A percentile compares a stretch with the other conserved stretches of the same genome.
phyloP scores from a whole-genome alignment of 2,888 invertebrate species.

The Sialis lutaria region DNA sequence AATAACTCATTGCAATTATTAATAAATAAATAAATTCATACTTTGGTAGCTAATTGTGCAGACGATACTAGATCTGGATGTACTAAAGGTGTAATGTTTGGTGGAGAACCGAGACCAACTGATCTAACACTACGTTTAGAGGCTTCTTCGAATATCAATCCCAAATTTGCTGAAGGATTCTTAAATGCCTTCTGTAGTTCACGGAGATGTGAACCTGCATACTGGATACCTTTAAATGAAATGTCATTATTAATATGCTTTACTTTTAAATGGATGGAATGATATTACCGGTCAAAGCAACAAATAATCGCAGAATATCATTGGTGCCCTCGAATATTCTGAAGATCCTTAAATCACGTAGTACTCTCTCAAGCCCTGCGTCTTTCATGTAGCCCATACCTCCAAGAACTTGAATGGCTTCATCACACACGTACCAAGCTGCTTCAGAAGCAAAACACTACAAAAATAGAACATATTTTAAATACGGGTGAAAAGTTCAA shows the following conservation, averaged over 20 bases:
- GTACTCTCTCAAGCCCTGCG: slow-evolving; percentile 74
- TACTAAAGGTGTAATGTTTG: slow-evolving; percentile 47
- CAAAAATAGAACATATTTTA: slow-evolving; percentile 10
- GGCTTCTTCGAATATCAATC: slow-evolving; percentile 77
- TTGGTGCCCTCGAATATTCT: slow-evolving; percentile 99
- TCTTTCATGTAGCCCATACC: slow-evolving; percentile 96
- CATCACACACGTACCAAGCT: slow-evolving; percentile 93
- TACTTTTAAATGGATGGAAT: background rate
- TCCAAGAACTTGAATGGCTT: slow-evolving; percentile 91
- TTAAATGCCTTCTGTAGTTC: slow-evolving; percentile 87
- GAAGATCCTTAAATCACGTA: slow-evolving; percentile 93
- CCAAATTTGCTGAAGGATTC: slow-evolving; percentile 80
- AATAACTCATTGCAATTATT: background rate
- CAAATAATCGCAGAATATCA: slow-evolving; percentile 89
- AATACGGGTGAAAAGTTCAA: background rate
- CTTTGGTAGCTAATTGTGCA: slow-evolving; percentile 46
- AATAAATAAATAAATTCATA: slow-evolving; percentile 13
- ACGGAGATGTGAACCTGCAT: slow-evolving; percentile 82
- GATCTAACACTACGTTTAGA: slow-evolving; percentile 63
- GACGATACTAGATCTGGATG: slow-evolving; percentile 50
- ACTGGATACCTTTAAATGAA: slow-evolving; percentile 51
- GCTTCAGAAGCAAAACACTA: slow-evolving; percentile 80
- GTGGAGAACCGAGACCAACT: slow-evolving; percentile 53
- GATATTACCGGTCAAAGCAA: slow-evolving; percentile 69
- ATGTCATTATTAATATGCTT: background rate